Evolutionary conservation across 2,113 vertebrate species (phyloP).

Genomic region (Rhea pennata): DNA sequence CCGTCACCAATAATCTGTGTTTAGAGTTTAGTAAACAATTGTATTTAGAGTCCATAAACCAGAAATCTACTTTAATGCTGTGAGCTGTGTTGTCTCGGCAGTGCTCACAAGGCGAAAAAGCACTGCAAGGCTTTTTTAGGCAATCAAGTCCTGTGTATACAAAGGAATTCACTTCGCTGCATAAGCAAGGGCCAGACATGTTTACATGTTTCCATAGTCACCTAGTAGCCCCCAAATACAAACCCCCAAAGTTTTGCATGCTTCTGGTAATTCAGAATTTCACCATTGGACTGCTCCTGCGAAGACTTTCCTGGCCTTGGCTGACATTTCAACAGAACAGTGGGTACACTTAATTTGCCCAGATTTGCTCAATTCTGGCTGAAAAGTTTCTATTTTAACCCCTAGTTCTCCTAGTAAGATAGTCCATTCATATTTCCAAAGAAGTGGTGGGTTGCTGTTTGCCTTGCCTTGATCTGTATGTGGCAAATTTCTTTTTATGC

Average conservation of each 20-base stretch:
- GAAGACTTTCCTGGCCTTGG: background rate
- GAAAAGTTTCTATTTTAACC: background rate
- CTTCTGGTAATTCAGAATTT: background rate
- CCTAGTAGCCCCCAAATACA: background rate
- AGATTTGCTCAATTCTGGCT: background rate
- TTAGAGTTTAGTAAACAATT: background rate
- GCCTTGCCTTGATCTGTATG: background rate
- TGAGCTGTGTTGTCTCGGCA: background rate
- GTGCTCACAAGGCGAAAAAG: background rate
- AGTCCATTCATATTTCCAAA: background rate
- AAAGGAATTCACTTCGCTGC: background rate
- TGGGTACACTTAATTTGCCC: background rate
- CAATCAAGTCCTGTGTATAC: background rate
- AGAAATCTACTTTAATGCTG: background rate
- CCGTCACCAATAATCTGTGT: background rate
- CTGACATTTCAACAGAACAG: background rate
- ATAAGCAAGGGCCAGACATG: background rate
- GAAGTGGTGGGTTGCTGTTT: background rate
- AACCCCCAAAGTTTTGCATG: background rate
- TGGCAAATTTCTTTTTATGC: background rate
- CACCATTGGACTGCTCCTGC: background rate
- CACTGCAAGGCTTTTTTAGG: background rate
- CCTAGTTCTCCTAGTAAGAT: background rate
- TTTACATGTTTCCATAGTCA: background rate
- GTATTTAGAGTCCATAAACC: background rate